A percentile compares a stretch with the other conserved stretches of the same genome.
Conservation (phyloP, 2,888 invertebrate genomes). For the Girardia tigrina region DNA sequence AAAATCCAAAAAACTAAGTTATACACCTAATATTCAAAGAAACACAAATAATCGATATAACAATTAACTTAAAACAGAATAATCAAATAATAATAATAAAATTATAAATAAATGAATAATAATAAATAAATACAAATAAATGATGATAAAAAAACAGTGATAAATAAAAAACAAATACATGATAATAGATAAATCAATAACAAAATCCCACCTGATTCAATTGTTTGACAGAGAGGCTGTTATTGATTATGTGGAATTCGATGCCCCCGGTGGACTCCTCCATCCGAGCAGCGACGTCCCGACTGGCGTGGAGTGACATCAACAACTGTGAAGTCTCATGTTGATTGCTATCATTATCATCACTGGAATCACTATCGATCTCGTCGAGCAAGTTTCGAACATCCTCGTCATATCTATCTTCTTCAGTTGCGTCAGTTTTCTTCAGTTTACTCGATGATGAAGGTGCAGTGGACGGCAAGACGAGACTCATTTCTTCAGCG, state of each 20-base stretch:
- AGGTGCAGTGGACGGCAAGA: not conserved
- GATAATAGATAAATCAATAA: too few species aligned
- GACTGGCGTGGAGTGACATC: conserved; percentile 47
- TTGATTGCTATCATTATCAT: not conserved
- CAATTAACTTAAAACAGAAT: too few species aligned
- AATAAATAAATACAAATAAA: too few species aligned
- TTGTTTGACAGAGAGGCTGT: conserved; percentile 57
- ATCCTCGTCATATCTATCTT: not conserved
- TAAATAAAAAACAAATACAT: too few species aligned
- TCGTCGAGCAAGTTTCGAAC: not conserved
- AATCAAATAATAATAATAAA: too few species aligned
- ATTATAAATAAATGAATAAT: too few species aligned
- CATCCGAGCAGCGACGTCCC: conserved; percentile 76
- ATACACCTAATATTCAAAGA: too few species aligned
- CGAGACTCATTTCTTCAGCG: not conserved
- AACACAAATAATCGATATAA: too few species aligned
- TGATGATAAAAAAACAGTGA: too few species aligned
- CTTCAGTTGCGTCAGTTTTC: not conserved
- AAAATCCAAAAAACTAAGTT: too few species aligned
- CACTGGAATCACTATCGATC: not conserved
- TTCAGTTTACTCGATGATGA: not conserved
- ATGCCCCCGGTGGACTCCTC: conserved; percentile 77
- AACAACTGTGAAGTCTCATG: not conserved
- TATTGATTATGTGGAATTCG: conserved; percentile 81
- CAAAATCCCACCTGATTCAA: not conserved